Percentiles rank a stretch among this genome's conserved stretches.
These are phyloP conservation scores for Pachyramphus minor DNA, from an alignment of 2,113 vertebrate genomes.

Conservation along the genomic window DNA sequence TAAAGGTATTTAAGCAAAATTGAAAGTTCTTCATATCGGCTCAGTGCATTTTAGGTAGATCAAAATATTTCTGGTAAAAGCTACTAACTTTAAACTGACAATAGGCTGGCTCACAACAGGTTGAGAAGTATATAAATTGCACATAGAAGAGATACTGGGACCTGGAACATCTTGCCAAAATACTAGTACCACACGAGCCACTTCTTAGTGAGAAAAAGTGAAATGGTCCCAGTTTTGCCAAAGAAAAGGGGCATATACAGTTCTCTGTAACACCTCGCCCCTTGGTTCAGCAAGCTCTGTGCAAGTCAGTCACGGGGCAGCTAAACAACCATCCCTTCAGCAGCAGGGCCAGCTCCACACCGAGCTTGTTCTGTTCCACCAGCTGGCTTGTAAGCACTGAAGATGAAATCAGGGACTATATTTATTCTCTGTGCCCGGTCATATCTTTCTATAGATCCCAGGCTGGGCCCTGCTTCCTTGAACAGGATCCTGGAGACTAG, in stretches of 20 bases:
- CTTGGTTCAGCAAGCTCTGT: neutral
- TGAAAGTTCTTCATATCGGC: neutral
- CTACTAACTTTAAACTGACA: neutral
- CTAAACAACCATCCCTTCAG: neutral
- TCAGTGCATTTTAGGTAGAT: neutral
- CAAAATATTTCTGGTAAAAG: neutral
- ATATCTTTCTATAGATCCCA: constrained; percentile 36
- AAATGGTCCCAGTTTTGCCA: neutral
- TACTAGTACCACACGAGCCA: rapidly evolving
- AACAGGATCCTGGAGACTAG: neutral
- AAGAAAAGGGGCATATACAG: neutral
- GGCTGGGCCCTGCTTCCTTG: neutral
- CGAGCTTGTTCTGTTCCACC: neutral
- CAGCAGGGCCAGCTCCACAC: neutral
- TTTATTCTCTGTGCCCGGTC: neutral
- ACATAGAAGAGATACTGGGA: neutral
- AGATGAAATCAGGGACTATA: constrained; percentile 56
- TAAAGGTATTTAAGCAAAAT: neutral
- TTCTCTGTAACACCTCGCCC: neutral
- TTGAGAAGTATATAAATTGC: neutral
- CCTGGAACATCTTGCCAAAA: neutral
- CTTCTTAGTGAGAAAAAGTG: neutral
- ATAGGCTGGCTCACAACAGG: neutral
- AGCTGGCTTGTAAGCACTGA: neutral
- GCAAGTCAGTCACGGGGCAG: neutral